Percentiles rank a stretch among this genome's conserved stretches.
Conservation (phyloP, 2,888 invertebrate species). For the Adineta ricciae region DNA sequence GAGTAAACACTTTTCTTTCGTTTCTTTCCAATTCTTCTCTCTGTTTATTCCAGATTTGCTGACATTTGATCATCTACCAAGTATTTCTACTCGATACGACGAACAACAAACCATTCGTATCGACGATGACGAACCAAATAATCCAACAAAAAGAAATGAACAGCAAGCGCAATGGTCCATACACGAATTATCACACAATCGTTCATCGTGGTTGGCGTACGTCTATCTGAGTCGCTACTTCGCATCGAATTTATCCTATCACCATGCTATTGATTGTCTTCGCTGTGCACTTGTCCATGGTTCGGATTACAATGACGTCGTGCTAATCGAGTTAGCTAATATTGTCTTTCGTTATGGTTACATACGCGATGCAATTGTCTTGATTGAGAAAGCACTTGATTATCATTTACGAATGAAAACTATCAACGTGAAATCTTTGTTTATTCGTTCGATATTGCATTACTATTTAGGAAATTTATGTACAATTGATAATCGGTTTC, state of each 20-base stretch:
- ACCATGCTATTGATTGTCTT: conserved; percentile 2
- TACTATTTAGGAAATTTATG: conserved; percentile 15
- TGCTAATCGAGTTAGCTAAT: conserved; percentile 6
- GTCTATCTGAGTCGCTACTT: background rate
- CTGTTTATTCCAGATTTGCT: background rate
- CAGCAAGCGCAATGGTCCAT: background rate
- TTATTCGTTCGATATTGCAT: background rate
- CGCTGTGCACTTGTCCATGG: background rate
- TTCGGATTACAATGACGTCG: background rate
- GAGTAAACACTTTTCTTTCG: too few relatives aligned
- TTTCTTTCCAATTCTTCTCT: background rate
- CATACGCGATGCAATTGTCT: conserved; percentile 1
- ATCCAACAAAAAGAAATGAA: background rate
- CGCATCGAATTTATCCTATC: background rate
- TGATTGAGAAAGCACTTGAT: background rate
- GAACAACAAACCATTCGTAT: background rate
- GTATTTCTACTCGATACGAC: background rate
- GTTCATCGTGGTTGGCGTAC: conserved; percentile 9
- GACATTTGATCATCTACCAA: background rate
- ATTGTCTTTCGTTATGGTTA: background rate
- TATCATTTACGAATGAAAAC: background rate
- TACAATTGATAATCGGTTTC: conserved; percentile 5
- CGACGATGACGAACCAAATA: background rate
- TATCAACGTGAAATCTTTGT: background rate
- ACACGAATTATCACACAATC: background rate